phyloP scores from a whole-genome alignment of 2,888 invertebrate species.

The Adineta ricciae region DNA sequence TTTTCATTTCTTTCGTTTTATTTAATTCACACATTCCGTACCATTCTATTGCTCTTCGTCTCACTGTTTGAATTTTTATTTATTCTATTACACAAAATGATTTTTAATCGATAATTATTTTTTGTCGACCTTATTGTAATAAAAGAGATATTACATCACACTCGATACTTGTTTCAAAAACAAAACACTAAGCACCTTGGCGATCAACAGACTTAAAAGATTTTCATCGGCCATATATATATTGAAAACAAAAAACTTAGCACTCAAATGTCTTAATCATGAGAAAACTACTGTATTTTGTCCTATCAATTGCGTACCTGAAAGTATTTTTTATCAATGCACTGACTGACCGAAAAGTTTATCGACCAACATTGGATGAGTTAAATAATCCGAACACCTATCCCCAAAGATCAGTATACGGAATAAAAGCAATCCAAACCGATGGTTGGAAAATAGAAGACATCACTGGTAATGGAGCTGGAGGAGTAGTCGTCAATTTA shows the following conservation, averaged over 20 bases:
- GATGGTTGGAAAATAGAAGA: conserved; percentile 1
- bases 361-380: neutral
- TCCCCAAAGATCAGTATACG: neutral
- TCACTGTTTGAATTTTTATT: neutral
- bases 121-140: neutral
- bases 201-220: neutral
- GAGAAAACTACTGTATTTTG: neutral
- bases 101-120: neutral
- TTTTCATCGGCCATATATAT: neutral
- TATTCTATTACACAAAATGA: neutral
- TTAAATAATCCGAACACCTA: neutral
- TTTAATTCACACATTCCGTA: conserved; percentile 20
- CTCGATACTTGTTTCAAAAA: neutral
- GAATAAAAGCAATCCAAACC: neutral
- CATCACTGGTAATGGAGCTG: neutral
- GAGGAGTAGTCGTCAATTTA: neutral
- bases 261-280: too few species aligned
- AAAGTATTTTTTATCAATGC: neutral
- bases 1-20: neutral
- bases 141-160: too few species aligned
- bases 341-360: neutral
- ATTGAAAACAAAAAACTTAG: neutral
- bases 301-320: neutral
- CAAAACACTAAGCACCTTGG: neutral
- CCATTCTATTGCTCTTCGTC: neutral